Percentiles rank a stretch among this genome's conserved stretches.
phyloP scores from a whole-genome alignment of 2,113 vertebrate species.

The Thamnaconus septentrionalis region DNA sequence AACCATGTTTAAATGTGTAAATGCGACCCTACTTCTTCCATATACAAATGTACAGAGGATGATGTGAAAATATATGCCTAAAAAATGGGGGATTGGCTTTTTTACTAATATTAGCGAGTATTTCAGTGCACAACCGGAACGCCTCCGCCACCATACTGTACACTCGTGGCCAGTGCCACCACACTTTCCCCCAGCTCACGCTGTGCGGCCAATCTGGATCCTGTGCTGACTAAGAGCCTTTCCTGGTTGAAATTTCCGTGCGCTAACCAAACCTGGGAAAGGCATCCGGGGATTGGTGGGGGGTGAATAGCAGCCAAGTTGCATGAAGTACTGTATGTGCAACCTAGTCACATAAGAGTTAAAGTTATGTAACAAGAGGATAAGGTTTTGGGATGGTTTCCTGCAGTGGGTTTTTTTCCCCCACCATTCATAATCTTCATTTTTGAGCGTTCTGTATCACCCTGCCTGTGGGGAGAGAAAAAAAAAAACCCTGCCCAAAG shows the following conservation, averaged over 20 bases:
- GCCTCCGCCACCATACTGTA: constrained; percentile 22
- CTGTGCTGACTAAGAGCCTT: constrained; percentile 65
- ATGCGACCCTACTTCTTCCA: too few relatives aligned
- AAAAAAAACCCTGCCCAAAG: constrained; percentile 23
- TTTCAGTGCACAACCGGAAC: constrained; percentile 10
- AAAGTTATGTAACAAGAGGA: constrained; percentile 9
- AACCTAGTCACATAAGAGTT: too few relatives aligned
- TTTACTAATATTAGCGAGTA: background rate
- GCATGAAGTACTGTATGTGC: too few relatives aligned
- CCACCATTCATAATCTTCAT: constrained; percentile 10
- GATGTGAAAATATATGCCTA: too few relatives aligned
- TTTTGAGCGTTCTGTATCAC: background rate
- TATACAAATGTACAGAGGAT: too few relatives aligned
- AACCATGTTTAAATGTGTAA: too few relatives aligned
- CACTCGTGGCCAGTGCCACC: constrained; percentile 42
- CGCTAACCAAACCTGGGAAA: constrained; percentile 21
- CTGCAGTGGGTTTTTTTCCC: background rate
- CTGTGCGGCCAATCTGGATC: constrained; percentile 68
- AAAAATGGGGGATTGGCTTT: too few relatives aligned
- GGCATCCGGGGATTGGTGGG: too few relatives aligned
- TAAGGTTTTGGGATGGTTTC: constrained; percentile 9
- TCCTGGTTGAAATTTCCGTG: constrained; percentile 22
- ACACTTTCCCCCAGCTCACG: constrained; percentile 39
- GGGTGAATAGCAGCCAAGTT: too few relatives aligned
- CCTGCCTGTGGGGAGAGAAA: constrained; percentile 18